Evolutionary conservation across 2,797 vertebrate genomes (phyloP).

Genomic region (Chloroceryle amazona): DNA sequence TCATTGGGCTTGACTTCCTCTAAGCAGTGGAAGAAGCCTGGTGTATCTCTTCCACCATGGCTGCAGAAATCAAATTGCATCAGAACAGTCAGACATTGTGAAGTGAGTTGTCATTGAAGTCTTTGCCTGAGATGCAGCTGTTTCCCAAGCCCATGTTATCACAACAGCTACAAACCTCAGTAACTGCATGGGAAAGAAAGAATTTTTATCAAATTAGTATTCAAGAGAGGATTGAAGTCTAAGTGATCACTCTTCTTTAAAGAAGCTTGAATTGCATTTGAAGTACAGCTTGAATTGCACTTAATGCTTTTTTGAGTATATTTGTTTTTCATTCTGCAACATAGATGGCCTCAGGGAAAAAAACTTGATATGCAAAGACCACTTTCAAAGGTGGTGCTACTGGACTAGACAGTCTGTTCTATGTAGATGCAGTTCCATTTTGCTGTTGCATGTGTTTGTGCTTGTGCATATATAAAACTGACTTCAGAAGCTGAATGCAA

Average conservation of each 20-base stretch:
- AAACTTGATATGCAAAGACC: background rate
- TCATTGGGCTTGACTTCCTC: background rate
- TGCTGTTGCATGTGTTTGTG: background rate
- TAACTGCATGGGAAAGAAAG: background rate
- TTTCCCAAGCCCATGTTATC: constrained; percentile 31
- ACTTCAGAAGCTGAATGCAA: background rate
- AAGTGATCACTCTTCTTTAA: background rate
- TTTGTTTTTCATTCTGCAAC: background rate
- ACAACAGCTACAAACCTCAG: background rate
- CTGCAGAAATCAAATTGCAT: background rate
- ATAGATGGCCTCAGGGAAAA: background rate
- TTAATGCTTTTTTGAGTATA: background rate
- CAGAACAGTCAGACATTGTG: constrained; percentile 29
- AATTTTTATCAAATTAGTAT: background rate
- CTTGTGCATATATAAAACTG: background rate
- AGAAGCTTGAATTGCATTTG: background rate
- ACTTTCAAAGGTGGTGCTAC: background rate
- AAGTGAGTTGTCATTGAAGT: background rate
- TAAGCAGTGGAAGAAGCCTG: background rate
- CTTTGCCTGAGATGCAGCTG: constrained; percentile 30
- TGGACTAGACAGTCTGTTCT: background rate
- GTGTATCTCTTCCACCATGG: background rate
- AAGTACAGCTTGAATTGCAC: background rate
- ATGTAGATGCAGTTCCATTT: background rate
- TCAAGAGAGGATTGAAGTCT: constrained; percentile 2